These are phyloP conservation scores for Peromyscus nudipes DNA, from an alignment of 2,797 vertebrate genomes.

Conservation along the genomic window DNA sequence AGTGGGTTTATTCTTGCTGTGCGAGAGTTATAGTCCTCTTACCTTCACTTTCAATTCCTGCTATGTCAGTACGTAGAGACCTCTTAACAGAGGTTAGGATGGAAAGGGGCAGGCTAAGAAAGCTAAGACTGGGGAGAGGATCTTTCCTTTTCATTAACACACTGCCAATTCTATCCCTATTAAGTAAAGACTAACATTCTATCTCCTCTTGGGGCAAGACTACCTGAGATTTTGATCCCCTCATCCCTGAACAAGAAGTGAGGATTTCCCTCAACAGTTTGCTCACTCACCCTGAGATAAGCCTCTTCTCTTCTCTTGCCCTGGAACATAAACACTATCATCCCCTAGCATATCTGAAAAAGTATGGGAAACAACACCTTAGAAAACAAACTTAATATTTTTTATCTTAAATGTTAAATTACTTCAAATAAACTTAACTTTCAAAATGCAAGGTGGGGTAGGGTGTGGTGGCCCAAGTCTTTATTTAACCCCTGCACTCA, in stretches of 20 bases:
- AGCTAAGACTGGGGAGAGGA: not conserved
- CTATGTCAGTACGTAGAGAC: not conserved
- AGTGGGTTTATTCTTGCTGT: not conserved
- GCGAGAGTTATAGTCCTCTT: not conserved
- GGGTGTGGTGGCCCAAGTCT: not conserved
- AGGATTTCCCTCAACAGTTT: not conserved
- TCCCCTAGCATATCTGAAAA: not conserved
- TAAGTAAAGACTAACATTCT: not conserved
- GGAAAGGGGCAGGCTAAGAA: not conserved
- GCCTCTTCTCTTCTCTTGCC: not conserved
- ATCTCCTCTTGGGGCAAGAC: not conserved
- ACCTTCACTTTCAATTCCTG: not conserved
- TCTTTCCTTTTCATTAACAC: not conserved
- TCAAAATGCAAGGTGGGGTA: constrained; percentile 17
- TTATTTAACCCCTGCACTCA: not conserved
- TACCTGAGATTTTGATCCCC: not conserved
- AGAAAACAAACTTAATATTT: no score
- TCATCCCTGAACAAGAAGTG: not conserved
- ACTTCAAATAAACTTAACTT: constrained; percentile 20
- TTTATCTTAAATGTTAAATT: not conserved
- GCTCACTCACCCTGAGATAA: not conserved
- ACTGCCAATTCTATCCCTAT: not conserved
- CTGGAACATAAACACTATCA: not conserved
- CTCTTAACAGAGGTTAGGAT: not conserved
- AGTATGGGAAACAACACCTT: not conserved